phyloP scores from a whole-genome alignment of 2,797 vertebrate genomes.

The Pogoniulus pusillus region DNA sequence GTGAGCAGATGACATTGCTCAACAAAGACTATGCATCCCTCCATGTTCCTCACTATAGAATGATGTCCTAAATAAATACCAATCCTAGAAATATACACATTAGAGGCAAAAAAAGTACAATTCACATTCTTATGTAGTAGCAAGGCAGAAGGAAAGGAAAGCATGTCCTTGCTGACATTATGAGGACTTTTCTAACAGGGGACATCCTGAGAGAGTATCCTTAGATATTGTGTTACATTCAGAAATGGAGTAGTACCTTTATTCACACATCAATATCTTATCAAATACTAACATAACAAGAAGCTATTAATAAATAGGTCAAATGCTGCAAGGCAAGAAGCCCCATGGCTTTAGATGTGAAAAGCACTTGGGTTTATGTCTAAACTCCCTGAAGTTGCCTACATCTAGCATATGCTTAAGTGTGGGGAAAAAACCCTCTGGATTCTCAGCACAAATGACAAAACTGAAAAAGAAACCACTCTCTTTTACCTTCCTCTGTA shows the following conservation, averaged over 20 bases:
- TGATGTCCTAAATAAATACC: background rate
- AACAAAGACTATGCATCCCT: background rate
- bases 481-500: slow-evolving; percentile 70
- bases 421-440: background rate
- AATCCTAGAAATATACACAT: background rate
- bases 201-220: background rate
- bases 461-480: background rate
- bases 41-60: background rate
- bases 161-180: background rate
- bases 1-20: background rate
- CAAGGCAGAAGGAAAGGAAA: background rate
- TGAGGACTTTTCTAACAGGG: background rate
- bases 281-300: background rate
- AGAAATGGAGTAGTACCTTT: background rate
- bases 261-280: background rate
- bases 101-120: background rate
- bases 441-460: background rate
- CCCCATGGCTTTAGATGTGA: background rate
- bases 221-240: background rate
- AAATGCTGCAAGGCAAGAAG: background rate
- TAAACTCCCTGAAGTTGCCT: background rate
- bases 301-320: background rate
- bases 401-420: background rate
- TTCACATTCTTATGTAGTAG: background rate
- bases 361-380: background rate